Evolutionary conservation across 64 coral and sea anemone genomes (phyloP).

Genomic region (Actinia equina): DNA sequence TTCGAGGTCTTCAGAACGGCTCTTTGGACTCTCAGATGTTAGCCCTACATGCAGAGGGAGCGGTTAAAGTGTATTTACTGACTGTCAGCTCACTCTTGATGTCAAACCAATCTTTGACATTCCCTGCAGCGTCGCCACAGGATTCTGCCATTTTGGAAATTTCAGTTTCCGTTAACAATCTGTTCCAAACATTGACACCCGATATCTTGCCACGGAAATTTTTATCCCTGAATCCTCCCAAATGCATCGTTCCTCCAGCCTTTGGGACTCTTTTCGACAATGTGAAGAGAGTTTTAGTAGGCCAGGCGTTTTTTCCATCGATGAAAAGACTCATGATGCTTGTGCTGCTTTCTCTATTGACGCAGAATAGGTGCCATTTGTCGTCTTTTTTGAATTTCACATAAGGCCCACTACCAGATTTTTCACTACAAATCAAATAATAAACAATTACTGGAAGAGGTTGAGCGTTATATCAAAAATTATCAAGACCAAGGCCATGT

Average conservation of each 20-base stretch:
- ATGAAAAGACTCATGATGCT: background rate
- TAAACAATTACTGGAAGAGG: too few relatives aligned
- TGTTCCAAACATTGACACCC: constrained; percentile 1
- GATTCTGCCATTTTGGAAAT: background rate
- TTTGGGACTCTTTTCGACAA: background rate
- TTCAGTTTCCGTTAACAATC: background rate
- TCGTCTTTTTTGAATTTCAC: background rate
- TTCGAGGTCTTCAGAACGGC: background rate
- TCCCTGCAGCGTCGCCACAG: background rate
- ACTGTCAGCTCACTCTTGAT: background rate
- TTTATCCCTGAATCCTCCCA: background rate
- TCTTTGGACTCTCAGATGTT: background rate
- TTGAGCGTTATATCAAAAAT: too few relatives aligned
- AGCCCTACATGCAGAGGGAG: background rate
- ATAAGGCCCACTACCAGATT: background rate
- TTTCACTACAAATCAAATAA: background rate
- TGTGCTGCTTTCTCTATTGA: background rate
- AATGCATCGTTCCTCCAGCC: background rate
- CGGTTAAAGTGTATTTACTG: background rate
- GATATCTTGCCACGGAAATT: background rate
- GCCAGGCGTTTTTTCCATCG: background rate
- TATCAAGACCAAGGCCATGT: too few relatives aligned
- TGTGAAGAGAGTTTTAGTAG: too few relatives aligned
- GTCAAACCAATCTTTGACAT: constrained; percentile 14
- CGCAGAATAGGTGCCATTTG: background rate